Conservation (phyloP, 2,888 invertebrate species). For the Pristionchus arcanus region DNA sequence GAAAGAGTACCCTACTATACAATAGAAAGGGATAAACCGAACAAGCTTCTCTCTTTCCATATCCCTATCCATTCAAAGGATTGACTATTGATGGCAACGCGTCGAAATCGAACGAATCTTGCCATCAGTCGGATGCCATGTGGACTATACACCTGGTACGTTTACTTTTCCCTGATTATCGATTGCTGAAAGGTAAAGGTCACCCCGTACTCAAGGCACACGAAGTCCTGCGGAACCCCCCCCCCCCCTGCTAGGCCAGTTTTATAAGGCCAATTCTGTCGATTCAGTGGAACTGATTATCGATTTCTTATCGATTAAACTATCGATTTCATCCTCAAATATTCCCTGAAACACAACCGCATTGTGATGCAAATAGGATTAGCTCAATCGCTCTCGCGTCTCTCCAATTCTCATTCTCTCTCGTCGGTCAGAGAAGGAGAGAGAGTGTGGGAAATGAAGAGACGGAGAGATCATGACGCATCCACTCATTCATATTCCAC, state of each 20-base stretch:
- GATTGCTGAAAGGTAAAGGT: no score
- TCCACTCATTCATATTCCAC: slow-evolving; percentile 29
- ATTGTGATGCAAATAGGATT: slow-evolving; percentile 46
- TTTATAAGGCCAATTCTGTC: no score
- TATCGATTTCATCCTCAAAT: not conserved
- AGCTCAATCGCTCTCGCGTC: not conserved
- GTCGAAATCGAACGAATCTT: slow-evolving; percentile 15
- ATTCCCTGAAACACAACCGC: not conserved
- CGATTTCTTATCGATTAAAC: not conserved
- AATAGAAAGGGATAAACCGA: not conserved
- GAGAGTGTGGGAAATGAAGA: not conserved
- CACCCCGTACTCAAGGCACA: no score
- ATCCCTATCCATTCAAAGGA: not conserved
- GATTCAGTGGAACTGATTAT: no score
- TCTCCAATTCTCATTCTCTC: not conserved
- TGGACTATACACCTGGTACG: slow-evolving; percentile 34
- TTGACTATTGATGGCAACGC: not conserved
- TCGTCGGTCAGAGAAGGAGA: not conserved
- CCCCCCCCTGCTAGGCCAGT: no score
- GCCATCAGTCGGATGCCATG: not conserved
- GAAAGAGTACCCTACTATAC: no score
- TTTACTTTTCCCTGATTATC: not conserved
- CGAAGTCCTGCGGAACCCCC: no score
- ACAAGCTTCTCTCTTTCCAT: not conserved
- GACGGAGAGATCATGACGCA: not conserved